Conservation (phyloP, 2,113 vertebrate genomes). For the Ranitomeya imitator region DNA sequence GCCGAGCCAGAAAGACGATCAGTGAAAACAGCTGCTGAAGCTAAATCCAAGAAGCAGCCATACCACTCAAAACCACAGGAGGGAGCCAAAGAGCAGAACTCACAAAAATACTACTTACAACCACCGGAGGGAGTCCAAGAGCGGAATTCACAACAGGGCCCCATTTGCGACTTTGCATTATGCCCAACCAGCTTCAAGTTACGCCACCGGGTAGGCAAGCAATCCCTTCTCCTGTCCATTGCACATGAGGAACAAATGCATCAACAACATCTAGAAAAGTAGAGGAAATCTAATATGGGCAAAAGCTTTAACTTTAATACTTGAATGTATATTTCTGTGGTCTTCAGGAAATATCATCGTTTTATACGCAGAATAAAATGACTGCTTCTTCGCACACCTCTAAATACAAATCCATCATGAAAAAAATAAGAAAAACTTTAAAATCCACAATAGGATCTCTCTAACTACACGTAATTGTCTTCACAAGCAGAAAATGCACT, state of each 20-base stretch:
- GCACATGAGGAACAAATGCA: not conserved
- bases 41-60: too few species aligned
- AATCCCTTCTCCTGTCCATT: not conserved
- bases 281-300: not conserved
- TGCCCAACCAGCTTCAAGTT: too few species aligned
- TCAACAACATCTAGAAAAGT: not conserved
- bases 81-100: too few species aligned
- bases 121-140: too few species aligned
- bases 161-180: too few species aligned
- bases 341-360: not conserved
- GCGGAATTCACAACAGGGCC: too few species aligned
- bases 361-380: not conserved
- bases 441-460: constrained; percentile 17
- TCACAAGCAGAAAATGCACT: constrained; percentile 26
- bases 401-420: constrained; percentile 18
- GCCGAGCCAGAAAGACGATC: too few species aligned
- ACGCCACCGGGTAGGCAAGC: not conserved
- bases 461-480: constrained; percentile 30
- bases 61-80: too few species aligned
- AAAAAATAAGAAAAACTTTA: not conserved
- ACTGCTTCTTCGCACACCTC: not conserved
- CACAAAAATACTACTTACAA: too few species aligned
- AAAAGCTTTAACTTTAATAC: not conserved
- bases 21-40: too few species aligned
- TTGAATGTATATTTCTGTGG: not conserved